These are phyloP conservation scores for Amyelois transitella DNA, from an alignment of 1,140 invertebrate genomes.

Conservation along the genomic window DNA sequence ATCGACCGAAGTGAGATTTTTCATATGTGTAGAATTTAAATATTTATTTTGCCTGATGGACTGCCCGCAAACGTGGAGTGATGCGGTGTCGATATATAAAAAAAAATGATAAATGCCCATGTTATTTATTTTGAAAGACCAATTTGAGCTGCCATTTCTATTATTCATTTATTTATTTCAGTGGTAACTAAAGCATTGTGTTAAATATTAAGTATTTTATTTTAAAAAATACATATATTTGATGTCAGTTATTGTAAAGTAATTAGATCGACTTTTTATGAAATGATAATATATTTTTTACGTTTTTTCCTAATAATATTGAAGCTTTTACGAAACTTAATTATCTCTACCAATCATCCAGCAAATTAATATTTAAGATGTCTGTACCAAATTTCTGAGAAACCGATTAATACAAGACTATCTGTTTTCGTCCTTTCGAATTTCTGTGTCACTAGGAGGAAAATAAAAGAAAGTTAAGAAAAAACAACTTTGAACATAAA, in stretches of 20 bases:
- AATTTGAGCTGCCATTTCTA: background rate
- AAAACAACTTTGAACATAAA: constrained; percentile 30
- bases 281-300: too few species aligned
- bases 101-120: background rate
- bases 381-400: background rate
- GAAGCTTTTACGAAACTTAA: background rate
- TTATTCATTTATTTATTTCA: too few species aligned
- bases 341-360: background rate
- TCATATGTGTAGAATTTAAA: background rate
- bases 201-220: too few species aligned
- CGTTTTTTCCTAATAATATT: too few species aligned
- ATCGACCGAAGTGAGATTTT: background rate
- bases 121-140: background rate
- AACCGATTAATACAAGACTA: constrained; percentile 8
- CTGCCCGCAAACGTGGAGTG: background rate
- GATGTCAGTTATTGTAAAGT: too few species aligned
- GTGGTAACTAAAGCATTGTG: too few species aligned
- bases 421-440: background rate
- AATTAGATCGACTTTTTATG: too few species aligned
- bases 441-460: background rate
- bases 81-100: background rate
- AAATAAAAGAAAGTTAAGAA: constrained; percentile 11
- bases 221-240: too few species aligned
- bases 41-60: background rate
- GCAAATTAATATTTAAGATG: background rate